A percentile compares a stretch with the other conserved stretches of the same genome.
These are phyloP conservation scores for Diachasma alloeum DNA, from an alignment of 1,140 invertebrate genomes.

Conservation along the genomic window DNA sequence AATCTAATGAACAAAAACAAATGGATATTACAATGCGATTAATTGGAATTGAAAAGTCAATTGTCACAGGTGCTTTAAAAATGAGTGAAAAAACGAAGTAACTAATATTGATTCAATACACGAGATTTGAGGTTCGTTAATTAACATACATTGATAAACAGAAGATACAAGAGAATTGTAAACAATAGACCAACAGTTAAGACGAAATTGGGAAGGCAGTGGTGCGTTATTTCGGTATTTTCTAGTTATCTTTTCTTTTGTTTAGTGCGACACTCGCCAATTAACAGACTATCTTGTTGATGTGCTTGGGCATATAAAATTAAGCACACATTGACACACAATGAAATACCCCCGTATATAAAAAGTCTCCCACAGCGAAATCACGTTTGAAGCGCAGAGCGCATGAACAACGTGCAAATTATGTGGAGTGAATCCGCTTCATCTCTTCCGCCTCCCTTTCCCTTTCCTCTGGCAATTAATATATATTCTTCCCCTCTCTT, in stretches of 20 bases:
- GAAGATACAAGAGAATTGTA: conserved; percentile 13
- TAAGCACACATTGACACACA: conserved; percentile 1
- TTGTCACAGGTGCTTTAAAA: neutral
- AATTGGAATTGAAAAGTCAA: neutral
- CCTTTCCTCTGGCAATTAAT: conserved; percentile 13
- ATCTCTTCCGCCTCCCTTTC: conserved; percentile 15
- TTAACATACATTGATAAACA: conserved; percentile 2
- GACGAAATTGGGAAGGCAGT: conserved; percentile 57
- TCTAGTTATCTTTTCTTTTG: conserved; percentile 42
- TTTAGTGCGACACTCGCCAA: conserved; percentile 19
- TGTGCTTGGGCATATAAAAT: neutral
- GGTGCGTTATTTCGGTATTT: conserved; percentile 57
- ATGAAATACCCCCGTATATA: neutral
- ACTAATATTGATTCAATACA: neutral
- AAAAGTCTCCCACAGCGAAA: neutral
- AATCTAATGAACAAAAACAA: neutral
- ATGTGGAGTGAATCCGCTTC: neutral
- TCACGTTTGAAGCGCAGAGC: neutral
- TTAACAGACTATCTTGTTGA: neutral
- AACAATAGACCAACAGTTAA: conserved; percentile 12
- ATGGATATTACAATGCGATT: neutral
- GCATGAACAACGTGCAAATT: neutral
- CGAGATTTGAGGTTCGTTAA: neutral
- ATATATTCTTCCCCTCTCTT: neutral
- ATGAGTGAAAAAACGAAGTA: neutral